Conservation (phyloP, 2,113 vertebrate species). For the Electrona antarctica region DNA sequence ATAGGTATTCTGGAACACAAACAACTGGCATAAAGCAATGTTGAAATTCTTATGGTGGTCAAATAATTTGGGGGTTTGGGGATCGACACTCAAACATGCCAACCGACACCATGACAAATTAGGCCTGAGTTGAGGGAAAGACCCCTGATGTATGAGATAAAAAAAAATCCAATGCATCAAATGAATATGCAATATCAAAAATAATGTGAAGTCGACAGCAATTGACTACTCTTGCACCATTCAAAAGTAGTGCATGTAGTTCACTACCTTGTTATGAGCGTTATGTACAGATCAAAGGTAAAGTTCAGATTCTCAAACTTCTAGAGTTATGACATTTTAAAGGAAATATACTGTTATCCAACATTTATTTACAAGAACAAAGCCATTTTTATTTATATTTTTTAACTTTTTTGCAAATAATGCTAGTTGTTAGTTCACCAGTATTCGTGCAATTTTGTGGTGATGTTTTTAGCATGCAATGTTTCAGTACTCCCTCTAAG, state of each 20-base stretch:
- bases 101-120: not conserved
- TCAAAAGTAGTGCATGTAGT: not conserved
- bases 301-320: constrained; percentile 17
- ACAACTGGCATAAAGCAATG: not conserved
- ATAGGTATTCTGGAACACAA: not conserved
- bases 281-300: not conserved
- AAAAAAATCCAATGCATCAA: constrained; percentile 17
- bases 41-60: constrained; percentile 4
- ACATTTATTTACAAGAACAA: constrained; percentile 65
- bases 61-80: constrained; percentile 9
- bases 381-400: constrained; percentile 18
- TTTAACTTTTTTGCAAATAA: constrained; percentile 18
- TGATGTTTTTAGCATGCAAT: constrained; percentile 59
- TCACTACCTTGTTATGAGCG: constrained; percentile 9
- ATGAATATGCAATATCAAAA: constrained; percentile 44
- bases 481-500: constrained; percentile 80
- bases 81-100: not conserved
- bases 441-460: constrained; percentile 10
- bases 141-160: too few relatives aligned
- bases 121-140: too few relatives aligned
- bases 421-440: constrained; percentile 30
- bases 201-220: constrained; percentile 10
- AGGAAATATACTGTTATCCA: constrained; percentile 50
- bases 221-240: constrained; percentile 1
- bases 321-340: constrained; percentile 25